Evolutionary conservation across 2,113 vertebrate genomes (phyloP).

Genomic region (Cynoglossus semilaevis): DNA sequence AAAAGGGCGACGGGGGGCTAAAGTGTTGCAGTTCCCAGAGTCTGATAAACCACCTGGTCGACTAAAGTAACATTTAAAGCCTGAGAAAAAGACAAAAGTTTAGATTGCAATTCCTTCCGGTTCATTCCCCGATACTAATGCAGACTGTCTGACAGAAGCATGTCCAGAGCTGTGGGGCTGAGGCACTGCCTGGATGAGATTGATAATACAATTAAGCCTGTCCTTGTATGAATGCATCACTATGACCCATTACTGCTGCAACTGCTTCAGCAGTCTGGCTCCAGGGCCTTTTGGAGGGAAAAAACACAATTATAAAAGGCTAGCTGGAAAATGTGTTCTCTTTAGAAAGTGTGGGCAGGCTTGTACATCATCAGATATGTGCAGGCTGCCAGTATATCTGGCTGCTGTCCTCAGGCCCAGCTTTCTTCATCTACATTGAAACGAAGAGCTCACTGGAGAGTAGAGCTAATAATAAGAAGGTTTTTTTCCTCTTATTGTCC

Average conservation of each 20-base stretch:
- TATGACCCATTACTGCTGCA: slow-evolving; percentile 75
- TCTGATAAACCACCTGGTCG: slow-evolving; percentile 3
- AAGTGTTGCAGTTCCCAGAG: slow-evolving; percentile 19
- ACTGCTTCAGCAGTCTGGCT: slow-evolving; percentile 70
- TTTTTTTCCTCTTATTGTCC: slow-evolving; percentile 58
- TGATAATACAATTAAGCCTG: slow-evolving; percentile 78
- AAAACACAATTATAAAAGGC: slow-evolving; percentile 74
- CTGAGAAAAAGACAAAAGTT: slow-evolving; percentile 52
- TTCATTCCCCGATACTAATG: slow-evolving; percentile 52
- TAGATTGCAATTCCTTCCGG: slow-evolving; percentile 47
- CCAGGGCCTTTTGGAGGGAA: slow-evolving; percentile 61
- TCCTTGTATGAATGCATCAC: slow-evolving; percentile 74
- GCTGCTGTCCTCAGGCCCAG: slow-evolving; percentile 65
- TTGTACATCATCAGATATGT: slow-evolving; percentile 77
- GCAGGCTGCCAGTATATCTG: slow-evolving; percentile 69
- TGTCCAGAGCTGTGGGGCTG: slow-evolving; percentile 67
- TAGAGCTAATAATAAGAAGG: slow-evolving; percentile 63
- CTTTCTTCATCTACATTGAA: slow-evolving; percentile 70
- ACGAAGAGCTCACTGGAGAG: slow-evolving; percentile 68
- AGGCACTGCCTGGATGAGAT: slow-evolving; percentile 75
- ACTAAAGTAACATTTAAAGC: slow-evolving; percentile 29
- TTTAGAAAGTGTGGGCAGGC: slow-evolving; percentile 74
- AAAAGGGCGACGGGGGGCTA: slow-evolving; percentile 27
- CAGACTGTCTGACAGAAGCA: slow-evolving; percentile 58
- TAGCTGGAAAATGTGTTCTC: slow-evolving; percentile 74